These are phyloP conservation scores for Cebus imitator DNA, from an alignment of 2,113 vertebrate species.

Conservation along the genomic window DNA sequence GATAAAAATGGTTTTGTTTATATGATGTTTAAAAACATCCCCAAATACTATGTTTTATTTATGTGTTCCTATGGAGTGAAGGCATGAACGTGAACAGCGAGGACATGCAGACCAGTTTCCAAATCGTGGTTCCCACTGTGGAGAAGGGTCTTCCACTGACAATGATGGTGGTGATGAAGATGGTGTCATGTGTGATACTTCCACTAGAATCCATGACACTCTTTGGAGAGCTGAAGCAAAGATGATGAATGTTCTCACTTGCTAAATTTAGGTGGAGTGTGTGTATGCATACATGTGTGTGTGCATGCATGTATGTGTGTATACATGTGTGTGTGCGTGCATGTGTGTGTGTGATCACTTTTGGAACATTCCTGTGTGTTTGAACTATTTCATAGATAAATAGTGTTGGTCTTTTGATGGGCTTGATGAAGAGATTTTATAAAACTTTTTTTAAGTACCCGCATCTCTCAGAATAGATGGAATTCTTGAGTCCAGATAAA, in stretches of 20 bases:
- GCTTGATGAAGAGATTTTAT: background rate
- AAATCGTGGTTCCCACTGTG: accelerated
- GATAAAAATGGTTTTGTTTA: background rate
- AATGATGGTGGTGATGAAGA: too few relatives aligned
- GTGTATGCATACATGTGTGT: too few relatives aligned
- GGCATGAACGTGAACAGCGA: background rate
- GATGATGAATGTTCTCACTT: accelerated
- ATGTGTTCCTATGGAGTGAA: accelerated
- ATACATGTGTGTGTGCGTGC: too few relatives aligned
- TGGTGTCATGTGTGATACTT: background rate
- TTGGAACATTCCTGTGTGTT: background rate
- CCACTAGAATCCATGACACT: accelerated
- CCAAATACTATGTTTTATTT: background rate
- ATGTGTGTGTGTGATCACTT: background rate
- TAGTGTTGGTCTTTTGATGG: background rate
- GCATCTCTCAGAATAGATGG: background rate
- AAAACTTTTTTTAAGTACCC: background rate
- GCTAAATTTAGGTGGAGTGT: background rate
- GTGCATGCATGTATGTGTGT: too few relatives aligned
- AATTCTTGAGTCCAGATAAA: background rate
- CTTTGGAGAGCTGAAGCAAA: accelerated
- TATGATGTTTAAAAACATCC: background rate
- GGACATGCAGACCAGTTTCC: accelerated
- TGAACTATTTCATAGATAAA: background rate
- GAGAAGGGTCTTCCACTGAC: too few relatives aligned